Evolutionary conservation across 2,113 vertebrate genomes (phyloP).

Genomic region (Gobius niger): DNA sequence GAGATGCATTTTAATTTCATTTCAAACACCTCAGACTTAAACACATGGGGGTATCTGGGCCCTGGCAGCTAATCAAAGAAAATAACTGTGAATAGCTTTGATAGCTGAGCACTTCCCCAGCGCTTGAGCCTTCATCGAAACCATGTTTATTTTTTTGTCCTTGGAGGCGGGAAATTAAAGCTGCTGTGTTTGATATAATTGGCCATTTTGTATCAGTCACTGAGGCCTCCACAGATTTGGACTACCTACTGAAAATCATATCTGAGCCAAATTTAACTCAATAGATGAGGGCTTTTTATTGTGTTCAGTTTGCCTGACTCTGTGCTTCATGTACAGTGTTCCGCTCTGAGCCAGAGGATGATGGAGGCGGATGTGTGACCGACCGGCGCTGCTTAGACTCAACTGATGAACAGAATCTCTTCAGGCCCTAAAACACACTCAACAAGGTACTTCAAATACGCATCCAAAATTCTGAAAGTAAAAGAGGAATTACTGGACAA

Average conservation of each 20-base stretch:
- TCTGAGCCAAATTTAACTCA: constrained; percentile 28
- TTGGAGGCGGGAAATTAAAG: constrained; percentile 72
- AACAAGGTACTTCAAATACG: constrained; percentile 15
- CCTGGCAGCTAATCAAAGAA: constrained; percentile 76
- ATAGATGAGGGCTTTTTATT: constrained; percentile 25
- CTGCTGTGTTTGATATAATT: constrained; percentile 70
- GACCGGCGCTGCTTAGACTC: constrained; percentile 52
- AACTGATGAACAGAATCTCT: constrained; percentile 59
- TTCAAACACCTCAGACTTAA: constrained; percentile 69
- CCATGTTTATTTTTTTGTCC: constrained; percentile 71
- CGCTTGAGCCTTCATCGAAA: constrained; percentile 39
- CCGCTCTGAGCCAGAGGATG: constrained; percentile 39
- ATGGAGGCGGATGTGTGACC: constrained; percentile 27
- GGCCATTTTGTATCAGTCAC: constrained; percentile 68
- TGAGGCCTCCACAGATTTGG: constrained; percentile 49
- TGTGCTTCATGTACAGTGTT: constrained; percentile 30
- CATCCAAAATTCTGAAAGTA: no score
- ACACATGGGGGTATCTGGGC: constrained; percentile 65
- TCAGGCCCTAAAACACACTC: constrained; percentile 12
- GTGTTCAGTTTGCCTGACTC: constrained; percentile 7
- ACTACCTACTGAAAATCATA: constrained; percentile 60
- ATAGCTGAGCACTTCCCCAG: constrained; percentile 61
- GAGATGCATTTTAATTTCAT: constrained; percentile 73
- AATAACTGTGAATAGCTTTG: constrained; percentile 69
- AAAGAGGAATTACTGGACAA: no score